Conservation (phyloP, 1,140 invertebrate genomes). For the Bombus huntii region DNA sequence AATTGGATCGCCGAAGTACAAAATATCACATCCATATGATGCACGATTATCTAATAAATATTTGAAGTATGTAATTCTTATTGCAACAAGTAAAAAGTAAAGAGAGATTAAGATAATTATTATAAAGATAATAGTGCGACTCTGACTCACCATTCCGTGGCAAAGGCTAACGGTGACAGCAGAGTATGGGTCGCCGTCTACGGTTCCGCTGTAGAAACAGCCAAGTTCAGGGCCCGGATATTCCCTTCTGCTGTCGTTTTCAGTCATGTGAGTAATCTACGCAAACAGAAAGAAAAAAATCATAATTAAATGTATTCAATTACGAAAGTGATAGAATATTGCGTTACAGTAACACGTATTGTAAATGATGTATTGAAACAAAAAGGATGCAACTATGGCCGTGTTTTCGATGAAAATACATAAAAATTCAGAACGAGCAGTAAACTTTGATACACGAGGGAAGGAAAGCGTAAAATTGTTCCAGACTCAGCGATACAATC, state of each 20-base stretch:
- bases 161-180: slow-evolving; percentile 88
- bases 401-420: no score
- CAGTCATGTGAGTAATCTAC: slow-evolving; percentile 84
- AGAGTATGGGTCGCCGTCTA: slow-evolving; percentile 86
- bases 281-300: slow-evolving; percentile 37
- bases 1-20: neutral
- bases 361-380: no score
- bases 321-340: neutral
- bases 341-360: no score
- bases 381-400: no score
- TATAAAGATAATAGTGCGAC: slow-evolving; percentile 66
- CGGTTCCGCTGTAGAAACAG: slow-evolving; percentile 88
- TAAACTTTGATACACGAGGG: neutral
- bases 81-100: neutral
- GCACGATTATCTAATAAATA: neutral
- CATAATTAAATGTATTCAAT: neutral
- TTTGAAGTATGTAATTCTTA: neutral
- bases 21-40: neutral
- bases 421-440: neutral
- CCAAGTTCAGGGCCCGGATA: slow-evolving; percentile 81
- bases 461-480: no score
- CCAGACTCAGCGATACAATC: neutral
- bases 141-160: slow-evolving; percentile 89
- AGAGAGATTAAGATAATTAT: neutral
- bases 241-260: slow-evolving; percentile 82